These are phyloP conservation scores for Protodeltote pygarga DNA, from an alignment of 2,888 invertebrate species.

Conservation along the genomic window DNA sequence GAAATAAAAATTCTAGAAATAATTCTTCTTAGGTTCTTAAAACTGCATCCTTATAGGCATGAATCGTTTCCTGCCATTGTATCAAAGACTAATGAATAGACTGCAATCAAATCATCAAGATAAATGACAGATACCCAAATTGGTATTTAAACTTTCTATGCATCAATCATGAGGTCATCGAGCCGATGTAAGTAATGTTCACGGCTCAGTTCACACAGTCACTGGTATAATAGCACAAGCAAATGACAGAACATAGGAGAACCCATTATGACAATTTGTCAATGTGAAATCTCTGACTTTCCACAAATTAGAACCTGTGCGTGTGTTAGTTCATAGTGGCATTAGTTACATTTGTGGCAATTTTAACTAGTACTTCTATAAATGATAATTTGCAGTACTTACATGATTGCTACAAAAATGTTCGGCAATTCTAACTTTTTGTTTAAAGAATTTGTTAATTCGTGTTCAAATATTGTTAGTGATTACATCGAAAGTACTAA, in stretches of 20 bases:
- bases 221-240: conserved; percentile 62
- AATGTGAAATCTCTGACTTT: conserved; percentile 61
- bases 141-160: conserved; percentile 75
- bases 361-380: conserved; percentile 1
- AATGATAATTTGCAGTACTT: too few species aligned
- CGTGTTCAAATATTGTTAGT: not conserved
- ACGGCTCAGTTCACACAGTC: conserved; percentile 72
- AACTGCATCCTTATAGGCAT: conserved; percentile 13
- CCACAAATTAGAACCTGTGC: conserved; percentile 40
- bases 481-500: conserved; percentile 9
- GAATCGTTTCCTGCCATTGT: conserved; percentile 38
- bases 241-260: conserved; percentile 65
- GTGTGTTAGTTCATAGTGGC: conserved; percentile 11
- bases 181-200: conserved; percentile 64
- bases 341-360: not conserved
- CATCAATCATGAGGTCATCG: conserved; percentile 73
- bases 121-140: conserved; percentile 58
- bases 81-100: conserved; percentile 48
- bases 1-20: not conserved
- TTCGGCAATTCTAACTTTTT: not conserved
- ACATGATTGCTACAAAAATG: too few species aligned
- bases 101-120: conserved; percentile 54
- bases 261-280: conserved; percentile 61
- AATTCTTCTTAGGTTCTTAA: conserved; percentile 10
- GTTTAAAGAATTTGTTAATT: not conserved